phyloP scores from a whole-genome alignment of 2,797 vertebrate species.

The Chelidonichthys spinosus region DNA sequence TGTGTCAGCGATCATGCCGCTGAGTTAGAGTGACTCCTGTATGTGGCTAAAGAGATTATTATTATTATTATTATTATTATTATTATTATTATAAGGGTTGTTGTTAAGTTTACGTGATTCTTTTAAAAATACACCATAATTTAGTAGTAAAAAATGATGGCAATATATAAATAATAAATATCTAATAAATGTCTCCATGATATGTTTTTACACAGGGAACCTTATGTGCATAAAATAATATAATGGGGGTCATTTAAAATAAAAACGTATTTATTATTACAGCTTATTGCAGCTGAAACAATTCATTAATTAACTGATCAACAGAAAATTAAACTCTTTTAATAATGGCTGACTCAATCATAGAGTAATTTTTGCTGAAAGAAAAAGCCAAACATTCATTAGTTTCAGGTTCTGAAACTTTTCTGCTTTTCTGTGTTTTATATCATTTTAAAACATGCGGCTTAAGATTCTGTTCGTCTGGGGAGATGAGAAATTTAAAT shows the following conservation, averaged over 20 bases:
- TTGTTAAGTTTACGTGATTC: neutral
- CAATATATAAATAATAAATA: neutral
- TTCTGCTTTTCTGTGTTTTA: neutral
- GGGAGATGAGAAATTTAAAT: neutral
- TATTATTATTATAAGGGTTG: neutral
- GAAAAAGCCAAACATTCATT: neutral
- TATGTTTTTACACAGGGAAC: neutral
- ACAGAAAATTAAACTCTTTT: neutral
- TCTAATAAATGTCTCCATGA: neutral
- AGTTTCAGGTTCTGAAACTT: neutral
- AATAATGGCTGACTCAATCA: neutral
- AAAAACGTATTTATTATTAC: neutral
- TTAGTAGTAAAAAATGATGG: neutral
- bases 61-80: too few species aligned
- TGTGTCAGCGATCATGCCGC: slow-evolving; percentile 7
- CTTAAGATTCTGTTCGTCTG: neutral
- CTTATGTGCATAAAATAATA: neutral
- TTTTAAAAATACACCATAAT: neutral
- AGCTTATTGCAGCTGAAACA: neutral
- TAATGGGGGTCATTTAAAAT: too few species aligned
- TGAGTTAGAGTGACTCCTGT: slow-evolving; percentile 3
- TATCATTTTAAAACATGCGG: neutral
- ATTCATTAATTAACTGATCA: neutral
- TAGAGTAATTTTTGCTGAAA: neutral
- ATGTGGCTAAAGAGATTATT: slow-evolving; percentile 12